Conservation (phyloP, 2,797 vertebrate species). For the Petrocephalus sullivani region DNA sequence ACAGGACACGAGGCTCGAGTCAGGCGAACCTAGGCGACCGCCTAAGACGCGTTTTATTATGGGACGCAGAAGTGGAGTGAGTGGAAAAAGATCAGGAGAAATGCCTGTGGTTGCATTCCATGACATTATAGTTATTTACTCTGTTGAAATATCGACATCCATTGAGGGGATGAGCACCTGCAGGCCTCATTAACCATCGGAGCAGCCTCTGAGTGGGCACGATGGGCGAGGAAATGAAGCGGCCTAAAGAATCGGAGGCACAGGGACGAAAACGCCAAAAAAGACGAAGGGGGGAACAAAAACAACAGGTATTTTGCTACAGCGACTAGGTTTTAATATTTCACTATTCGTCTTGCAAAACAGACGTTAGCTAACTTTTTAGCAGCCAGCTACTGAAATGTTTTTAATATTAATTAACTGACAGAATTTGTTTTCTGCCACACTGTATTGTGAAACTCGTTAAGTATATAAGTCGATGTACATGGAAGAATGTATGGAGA, state of each 20-base stretch:
- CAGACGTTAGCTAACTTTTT: background rate
- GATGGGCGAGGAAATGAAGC: background rate
- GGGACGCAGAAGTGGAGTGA: background rate
- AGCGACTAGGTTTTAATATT: background rate
- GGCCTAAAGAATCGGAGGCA: background rate
- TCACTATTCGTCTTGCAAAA: background rate
- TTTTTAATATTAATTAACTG: background rate
- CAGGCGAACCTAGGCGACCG: background rate
- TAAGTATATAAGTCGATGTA: background rate
- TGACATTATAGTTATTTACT: background rate
- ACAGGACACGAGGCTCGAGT: background rate
- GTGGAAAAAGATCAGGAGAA: background rate
- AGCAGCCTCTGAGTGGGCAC: background rate
- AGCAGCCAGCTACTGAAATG: background rate
- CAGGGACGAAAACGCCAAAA: background rate
- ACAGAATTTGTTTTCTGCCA: background rate
- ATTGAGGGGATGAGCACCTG: background rate
- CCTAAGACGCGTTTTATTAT: background rate
- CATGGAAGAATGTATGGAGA: background rate
- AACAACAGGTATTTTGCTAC: background rate
- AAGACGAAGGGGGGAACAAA: no score
- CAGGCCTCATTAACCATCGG: background rate
- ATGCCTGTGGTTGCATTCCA: background rate
- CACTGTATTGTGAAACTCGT: background rate
- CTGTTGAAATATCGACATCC: background rate